phyloP scores from a whole-genome alignment of 2,888 invertebrate species.

The Julus scanicus region DNA sequence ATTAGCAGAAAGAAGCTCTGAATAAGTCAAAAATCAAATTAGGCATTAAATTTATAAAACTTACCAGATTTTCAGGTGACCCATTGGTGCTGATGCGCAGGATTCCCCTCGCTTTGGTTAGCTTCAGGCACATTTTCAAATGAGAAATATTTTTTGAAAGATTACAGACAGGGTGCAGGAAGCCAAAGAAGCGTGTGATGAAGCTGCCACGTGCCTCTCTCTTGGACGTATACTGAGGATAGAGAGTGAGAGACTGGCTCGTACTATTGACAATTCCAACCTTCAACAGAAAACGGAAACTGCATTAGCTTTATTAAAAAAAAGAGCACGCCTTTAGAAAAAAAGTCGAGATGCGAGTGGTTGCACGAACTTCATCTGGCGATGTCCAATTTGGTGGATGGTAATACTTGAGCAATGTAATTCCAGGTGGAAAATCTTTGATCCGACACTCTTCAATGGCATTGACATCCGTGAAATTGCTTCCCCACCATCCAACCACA shows the following conservation, averaged over 20 bases:
- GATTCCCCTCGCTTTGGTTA: conserved; percentile 57
- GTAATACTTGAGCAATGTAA: conserved; percentile 88
- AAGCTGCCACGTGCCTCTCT: conserved; percentile 73
- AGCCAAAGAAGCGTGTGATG: conserved; percentile 81
- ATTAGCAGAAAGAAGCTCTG: too few species aligned
- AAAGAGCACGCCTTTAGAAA: neutral
- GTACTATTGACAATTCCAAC: conserved; percentile 82
- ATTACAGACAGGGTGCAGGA: conserved; percentile 77
- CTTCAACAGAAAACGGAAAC: neutral
- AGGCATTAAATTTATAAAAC: neutral
- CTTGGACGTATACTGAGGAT: conserved; percentile 71
- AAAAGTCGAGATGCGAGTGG: neutral
- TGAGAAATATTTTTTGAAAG: conserved; percentile 55
- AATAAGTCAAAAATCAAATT: too few species aligned
- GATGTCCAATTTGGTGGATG: conserved; percentile 87
- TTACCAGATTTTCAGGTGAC: conserved; percentile 56
- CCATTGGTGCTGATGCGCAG: conserved; percentile 60
- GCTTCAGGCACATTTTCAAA: conserved; percentile 53
- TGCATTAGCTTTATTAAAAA: neutral
- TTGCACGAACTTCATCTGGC: conserved; percentile 78
- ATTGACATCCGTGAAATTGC: conserved; percentile 78
- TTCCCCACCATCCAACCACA: conserved; percentile 90
- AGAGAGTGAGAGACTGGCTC: conserved; percentile 78
- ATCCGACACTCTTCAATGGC: conserved; percentile 80
- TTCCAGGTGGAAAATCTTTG: conserved; percentile 78